Conservation (phyloP, 2,113 vertebrate species). For the Malaclemys terrapin region DNA sequence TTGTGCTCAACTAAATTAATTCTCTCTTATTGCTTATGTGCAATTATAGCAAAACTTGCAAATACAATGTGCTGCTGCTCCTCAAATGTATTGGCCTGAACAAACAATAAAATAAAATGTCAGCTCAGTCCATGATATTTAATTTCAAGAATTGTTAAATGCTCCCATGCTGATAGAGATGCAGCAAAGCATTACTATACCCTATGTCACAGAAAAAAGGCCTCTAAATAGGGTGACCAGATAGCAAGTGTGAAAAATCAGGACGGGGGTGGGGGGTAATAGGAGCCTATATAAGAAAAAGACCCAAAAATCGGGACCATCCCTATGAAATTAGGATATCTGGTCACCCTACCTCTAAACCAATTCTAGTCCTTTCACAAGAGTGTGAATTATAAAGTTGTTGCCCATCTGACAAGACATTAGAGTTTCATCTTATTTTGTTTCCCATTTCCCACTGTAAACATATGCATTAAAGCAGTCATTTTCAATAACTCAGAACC, state of each 20-base stretch:
- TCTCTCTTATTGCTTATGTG: not conserved
- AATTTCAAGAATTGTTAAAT: slow-evolving; percentile 12
- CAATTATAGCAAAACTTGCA: not conserved
- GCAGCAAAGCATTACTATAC: rapidly evolving
- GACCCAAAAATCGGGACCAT: too few species aligned
- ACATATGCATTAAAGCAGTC: not conserved
- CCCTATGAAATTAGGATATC: too few species aligned
- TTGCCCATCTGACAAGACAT: not conserved
- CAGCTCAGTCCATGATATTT: not conserved
- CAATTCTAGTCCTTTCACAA: not conserved
- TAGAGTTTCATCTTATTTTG: not conserved
- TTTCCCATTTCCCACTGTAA: not conserved
- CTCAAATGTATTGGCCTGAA: not conserved
- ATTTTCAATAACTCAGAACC: not conserved
- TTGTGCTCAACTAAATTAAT: not conserved
- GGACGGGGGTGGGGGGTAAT: too few species aligned
- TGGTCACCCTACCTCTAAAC: not conserved
- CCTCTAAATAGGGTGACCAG: not conserved
- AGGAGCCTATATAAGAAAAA: too few species aligned
- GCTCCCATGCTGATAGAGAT: not conserved
- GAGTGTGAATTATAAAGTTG: not conserved
- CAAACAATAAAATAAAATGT: not conserved
- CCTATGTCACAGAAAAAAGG: not conserved
- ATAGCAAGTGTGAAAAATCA: too few species aligned
- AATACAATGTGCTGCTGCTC: not conserved